phyloP scores from a whole-genome alignment of 2,888 invertebrate genomes.

The Morpho achilles region DNA sequence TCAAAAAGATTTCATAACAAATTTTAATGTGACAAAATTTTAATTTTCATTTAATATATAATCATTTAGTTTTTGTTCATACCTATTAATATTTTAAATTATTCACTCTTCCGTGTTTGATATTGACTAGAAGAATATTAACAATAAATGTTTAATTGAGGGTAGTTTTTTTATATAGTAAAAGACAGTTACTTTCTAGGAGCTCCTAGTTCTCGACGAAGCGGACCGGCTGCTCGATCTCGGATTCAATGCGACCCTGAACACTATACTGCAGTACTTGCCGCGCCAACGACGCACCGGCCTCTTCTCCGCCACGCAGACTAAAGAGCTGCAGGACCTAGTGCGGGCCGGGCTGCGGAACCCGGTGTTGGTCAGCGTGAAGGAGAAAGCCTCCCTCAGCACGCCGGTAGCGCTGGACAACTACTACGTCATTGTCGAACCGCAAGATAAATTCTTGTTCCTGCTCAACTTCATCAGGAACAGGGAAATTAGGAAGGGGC shows the following conservation, averaged over 20 bases:
- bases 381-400: slow-evolving; percentile 88
- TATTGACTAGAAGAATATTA: no score
- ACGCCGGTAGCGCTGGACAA: slow-evolving; percentile 87
- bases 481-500: slow-evolving; percentile 74
- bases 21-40: no score
- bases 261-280: slow-evolving; percentile 92
- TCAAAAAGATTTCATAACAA: no score
- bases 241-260: slow-evolving; percentile 92
- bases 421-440: slow-evolving; percentile 87
- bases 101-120: no score
- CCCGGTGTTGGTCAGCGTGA: slow-evolving; percentile 93
- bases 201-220: slow-evolving; percentile 96
- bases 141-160: no score
- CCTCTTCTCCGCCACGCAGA: slow-evolving; percentile 99
- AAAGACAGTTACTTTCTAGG: slow-evolving; percentile 70
- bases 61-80: no score
- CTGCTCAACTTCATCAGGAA: slow-evolving; percentile 88
- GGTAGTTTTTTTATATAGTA: no score
- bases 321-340: slow-evolving; percentile 93
- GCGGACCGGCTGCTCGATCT: slow-evolving; percentile 96
- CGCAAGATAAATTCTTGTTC: slow-evolving; percentile 89
- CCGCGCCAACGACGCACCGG: slow-evolving; percentile 97
- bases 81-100: no score
- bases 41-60: no score
- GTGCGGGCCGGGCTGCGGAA: slow-evolving; percentile 96